Evolutionary conservation across 1,140 invertebrate genomes (phyloP).

Genomic region (Drosophila takahashii): DNA sequence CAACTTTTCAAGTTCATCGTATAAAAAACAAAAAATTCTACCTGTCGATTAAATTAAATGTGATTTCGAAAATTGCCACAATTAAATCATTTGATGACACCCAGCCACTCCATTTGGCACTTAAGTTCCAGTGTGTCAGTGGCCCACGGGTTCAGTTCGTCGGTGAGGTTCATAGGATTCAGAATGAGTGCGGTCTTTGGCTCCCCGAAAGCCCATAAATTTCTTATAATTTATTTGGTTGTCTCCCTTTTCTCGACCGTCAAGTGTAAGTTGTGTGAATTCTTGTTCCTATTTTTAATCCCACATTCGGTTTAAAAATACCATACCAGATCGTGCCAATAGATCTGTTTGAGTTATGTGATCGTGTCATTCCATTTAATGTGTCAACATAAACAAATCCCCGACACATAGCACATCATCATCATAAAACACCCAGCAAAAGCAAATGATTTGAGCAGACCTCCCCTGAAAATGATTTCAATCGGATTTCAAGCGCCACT

Average conservation of each 20-base stretch:
- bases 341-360: constrained; percentile 39
- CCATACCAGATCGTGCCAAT: constrained; percentile 34
- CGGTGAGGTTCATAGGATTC: constrained; percentile 25
- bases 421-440: constrained; percentile 45
- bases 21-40: constrained; percentile 10
- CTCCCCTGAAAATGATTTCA: constrained; percentile 15
- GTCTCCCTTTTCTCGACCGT: not conserved
- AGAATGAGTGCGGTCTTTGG: constrained; percentile 18
- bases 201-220: not conserved
- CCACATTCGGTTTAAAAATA: constrained; percentile 20
- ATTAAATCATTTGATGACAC: constrained; percentile 56
- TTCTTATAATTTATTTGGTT: not conserved
- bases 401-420: constrained; percentile 5
- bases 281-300: not conserved
- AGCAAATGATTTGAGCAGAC: constrained; percentile 26
- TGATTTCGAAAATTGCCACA: constrained; percentile 68
- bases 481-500: constrained; percentile 71
- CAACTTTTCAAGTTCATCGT: constrained; percentile 68
- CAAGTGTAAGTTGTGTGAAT: constrained; percentile 39
- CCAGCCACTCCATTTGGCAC: constrained; percentile 15
- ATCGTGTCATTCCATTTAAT: constrained; percentile 42
- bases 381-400: constrained; percentile 63
- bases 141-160: constrained; percentile 41
- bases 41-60: constrained; percentile 48
- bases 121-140: constrained; percentile 51